Base-by-base conservation (phyloP, 2,888 invertebrate species). In the Drosophila rubida region DNA sequence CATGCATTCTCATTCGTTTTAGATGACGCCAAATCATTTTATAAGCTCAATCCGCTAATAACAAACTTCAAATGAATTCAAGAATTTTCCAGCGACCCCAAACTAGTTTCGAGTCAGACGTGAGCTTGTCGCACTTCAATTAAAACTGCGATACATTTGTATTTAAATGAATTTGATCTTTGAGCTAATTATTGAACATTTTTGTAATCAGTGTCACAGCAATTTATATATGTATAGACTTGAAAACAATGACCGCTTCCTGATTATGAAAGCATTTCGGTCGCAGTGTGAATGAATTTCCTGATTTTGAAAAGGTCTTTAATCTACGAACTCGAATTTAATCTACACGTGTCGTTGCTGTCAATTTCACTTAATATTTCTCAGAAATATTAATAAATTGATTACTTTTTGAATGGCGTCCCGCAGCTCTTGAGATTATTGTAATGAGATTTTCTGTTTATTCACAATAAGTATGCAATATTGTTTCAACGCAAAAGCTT, bases 391-490 rank as follows among this genome's bases (percentile, higher is more conserved):
- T 49, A 32, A 27, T 45, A 45, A 14, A 73, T 54, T 67, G 32
- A 64, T 66, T 54, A 48, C 22, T 32, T 30, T 19, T 27, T 51
- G 46, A 49, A 23, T 30, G 55, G 14, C 54, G 14, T 11, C 27
- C 19, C 48, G 45, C 65, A 67, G 73, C 37, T 61, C 35, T 60
- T 68, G 74, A 78, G 62, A 45, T 58, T 58, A 13, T 32, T 16
- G 6, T 42, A 6, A 23, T n/a, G 14, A 7, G 23, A 25, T 8
- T 37, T 54, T 53, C 32, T 11, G 23, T 35, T 54, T 45, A 39
- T 37, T 44, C 4, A 22, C 23, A 9, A 16, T 42, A 50, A 16
- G 37, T 13, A 6, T 14, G 13, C 35, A 23, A 14, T 30, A 16
- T 19, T 35, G 0, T 58, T 55, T 48, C 25, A 59, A 55, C 77